Percentiles rank a stretch among this genome's conserved stretches.
Conservation (phyloP, 2,888 invertebrate species). For the Cetonia aurata region DNA sequence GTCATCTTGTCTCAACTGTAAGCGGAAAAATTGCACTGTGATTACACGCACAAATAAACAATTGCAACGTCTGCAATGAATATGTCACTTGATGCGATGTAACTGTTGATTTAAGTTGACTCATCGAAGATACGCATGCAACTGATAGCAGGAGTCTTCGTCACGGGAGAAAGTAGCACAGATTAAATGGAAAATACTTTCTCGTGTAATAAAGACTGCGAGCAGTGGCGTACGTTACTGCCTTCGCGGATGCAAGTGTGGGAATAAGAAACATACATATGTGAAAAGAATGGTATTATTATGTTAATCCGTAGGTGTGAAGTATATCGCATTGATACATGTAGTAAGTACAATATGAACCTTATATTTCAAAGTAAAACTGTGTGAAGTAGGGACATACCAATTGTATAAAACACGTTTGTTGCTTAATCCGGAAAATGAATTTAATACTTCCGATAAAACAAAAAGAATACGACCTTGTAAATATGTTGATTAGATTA, state of each 20-base stretch:
- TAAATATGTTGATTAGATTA: too few species aligned
- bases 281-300: too few species aligned
- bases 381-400: too few species aligned
- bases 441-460: conserved; percentile 4
- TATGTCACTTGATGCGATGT: neutral
- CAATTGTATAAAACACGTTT: too few species aligned
- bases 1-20: conserved; percentile 56
- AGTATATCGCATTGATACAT: too few species aligned
- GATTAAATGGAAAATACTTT: conserved; percentile 38
- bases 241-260: neutral
- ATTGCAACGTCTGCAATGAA: conserved; percentile 6
- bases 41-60: neutral
- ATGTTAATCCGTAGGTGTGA: too few species aligned
- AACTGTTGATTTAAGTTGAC: conserved; percentile 13
- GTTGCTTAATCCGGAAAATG: neutral
- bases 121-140: conserved; percentile 27
- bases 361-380: too few species aligned
- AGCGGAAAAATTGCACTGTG: conserved; percentile 37
- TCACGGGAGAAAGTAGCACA: conserved; percentile 44
- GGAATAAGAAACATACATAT: neutral
- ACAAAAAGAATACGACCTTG: conserved; percentile 12
- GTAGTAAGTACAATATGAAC: too few species aligned
- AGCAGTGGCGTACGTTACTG: neutral
- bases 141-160: conserved; percentile 23
- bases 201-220: conserved; percentile 23